These are phyloP conservation scores for Pipa parva DNA, from an alignment of 2,113 vertebrate genomes.

Conservation along the genomic window DNA sequence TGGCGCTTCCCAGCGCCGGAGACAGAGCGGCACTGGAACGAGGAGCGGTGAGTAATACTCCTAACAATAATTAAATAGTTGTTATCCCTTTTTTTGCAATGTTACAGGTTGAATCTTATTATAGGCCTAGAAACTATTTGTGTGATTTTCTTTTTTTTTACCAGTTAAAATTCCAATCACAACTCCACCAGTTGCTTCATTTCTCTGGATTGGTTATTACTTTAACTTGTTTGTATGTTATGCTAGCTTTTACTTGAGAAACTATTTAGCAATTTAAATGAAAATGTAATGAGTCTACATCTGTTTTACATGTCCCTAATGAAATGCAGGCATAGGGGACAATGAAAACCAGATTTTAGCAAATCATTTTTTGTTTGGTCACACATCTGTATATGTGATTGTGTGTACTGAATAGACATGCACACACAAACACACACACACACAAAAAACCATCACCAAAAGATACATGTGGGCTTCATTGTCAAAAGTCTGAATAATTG, in stretches of 20 bases:
- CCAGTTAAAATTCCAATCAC: conserved; percentile 53
- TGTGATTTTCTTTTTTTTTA: too few species aligned
- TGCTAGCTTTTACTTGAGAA: conserved; percentile 97
- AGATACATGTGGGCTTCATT: too few species aligned
- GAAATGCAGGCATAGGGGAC: conserved; percentile 81
- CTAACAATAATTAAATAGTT: too few species aligned
- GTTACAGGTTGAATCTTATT: too few species aligned
- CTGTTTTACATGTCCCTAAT: conserved; percentile 93
- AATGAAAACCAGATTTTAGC: conserved; percentile 90
- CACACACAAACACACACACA: background rate
- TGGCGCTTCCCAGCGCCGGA: too few species aligned
- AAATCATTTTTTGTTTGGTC: conserved; percentile 53
- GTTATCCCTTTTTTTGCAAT: too few species aligned
- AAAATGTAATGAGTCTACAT: conserved; percentile 97
- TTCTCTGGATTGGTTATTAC: conserved; percentile 86
- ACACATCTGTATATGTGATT: conserved; percentile 47
- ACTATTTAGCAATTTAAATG: conserved; percentile 98
- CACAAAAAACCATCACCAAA: too few species aligned
- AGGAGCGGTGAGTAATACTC: too few species aligned
- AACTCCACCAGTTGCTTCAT: conserved; percentile 73
- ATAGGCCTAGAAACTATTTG: too few species aligned
- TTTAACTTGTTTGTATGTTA: conserved; percentile 98
- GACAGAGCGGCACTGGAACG: too few species aligned
- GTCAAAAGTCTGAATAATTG: too few species aligned
- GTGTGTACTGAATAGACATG: background rate